Evolutionary conservation across 2,888 invertebrate genomes (phyloP), one percentile per base, ranked within the genome.

Genomic region (Drosophila recens): DNA sequence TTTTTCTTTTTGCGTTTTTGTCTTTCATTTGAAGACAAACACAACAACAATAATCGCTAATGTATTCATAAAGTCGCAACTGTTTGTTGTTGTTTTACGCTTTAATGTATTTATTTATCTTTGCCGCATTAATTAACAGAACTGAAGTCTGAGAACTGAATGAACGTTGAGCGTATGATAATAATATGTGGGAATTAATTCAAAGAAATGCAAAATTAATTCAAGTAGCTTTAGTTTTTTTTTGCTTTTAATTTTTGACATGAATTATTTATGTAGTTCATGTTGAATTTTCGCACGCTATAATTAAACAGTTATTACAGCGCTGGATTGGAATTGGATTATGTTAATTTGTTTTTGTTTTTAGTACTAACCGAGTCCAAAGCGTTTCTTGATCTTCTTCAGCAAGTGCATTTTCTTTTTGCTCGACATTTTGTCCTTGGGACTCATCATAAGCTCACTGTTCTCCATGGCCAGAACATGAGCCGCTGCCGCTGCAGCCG

Each of bases 331-430:
- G 9, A 20, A 20, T 36, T 34, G 27, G 15, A n/a, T 30, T 36
- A 11, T 11, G 30, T 11, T 61, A 33, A 33, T 34, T 15, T 38
- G 4, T 36, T 4, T 20, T 43, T 5, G 1, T 40, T 20, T 43
- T 5, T 5, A 42, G 43, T 65, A 94, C 97, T 95, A 93, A 97
- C 97, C 97, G 92, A 97, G 93, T 89, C 97, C 97, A 92, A 97
- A 97, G 90, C 96, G 96, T 90, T 95, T 95, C 93, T 97, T 97
- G 90, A 97, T 96, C 92, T 97, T 97, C 94, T 97, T 97, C 75
- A 97, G 93, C 72, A 97, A 96, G 94, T 97, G 97, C 96, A 97
- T 97, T 93, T 97, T 97, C 89, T 91, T 91, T 81, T 90, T 91
- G 75, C 87, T 91, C 54, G 90, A 90, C 79, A 91, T 81, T 86